Percentiles rank a stretch among this genome's conserved stretches.
These are phyloP conservation scores for Caenorhabditis latens DNA, from an alignment of 1,140 invertebrate species.

Conservation along the genomic window DNA sequence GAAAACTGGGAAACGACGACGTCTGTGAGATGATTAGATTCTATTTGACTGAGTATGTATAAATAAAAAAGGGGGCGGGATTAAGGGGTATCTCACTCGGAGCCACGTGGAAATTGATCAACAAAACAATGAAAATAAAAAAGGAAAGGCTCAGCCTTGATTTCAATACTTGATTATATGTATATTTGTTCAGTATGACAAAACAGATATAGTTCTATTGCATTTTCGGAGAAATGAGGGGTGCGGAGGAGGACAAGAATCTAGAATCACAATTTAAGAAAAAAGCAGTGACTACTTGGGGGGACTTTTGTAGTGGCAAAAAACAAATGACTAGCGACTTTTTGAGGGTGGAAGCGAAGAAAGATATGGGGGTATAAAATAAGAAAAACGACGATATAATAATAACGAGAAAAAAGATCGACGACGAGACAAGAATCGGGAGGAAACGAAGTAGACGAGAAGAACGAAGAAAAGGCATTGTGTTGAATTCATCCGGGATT, in stretches of 20 bases:
- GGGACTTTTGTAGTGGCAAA: background rate
- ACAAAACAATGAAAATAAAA: background rate
- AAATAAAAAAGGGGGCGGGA: background rate
- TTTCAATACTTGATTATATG: constrained; percentile 16
- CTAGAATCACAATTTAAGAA: background rate
- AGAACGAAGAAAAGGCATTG: background rate
- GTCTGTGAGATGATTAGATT: constrained; percentile 34
- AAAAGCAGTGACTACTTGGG: background rate
- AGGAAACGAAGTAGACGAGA: background rate
- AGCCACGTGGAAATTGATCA: background rate
- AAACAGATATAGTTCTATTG: constrained; percentile 15
- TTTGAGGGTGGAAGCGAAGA: background rate
- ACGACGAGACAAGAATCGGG: background rate
- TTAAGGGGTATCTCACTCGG: constrained; percentile 18
- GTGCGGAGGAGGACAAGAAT: too few relatives aligned
- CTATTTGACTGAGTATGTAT: background rate
- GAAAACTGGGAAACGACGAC: constrained; percentile 48
- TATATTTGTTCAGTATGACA: too few relatives aligned
- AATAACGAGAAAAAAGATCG: too few relatives aligned
- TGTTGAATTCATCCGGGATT: constrained; percentile 40
- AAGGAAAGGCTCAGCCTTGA: constrained; percentile 48
- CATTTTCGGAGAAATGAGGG: background rate
- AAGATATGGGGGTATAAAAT: background rate
- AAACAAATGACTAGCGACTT: constrained; percentile 23
- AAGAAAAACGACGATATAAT: background rate